These are phyloP conservation scores for Mechanitis mazaeus DNA, from an alignment of 2,888 invertebrate species.

Conservation along the genomic window DNA sequence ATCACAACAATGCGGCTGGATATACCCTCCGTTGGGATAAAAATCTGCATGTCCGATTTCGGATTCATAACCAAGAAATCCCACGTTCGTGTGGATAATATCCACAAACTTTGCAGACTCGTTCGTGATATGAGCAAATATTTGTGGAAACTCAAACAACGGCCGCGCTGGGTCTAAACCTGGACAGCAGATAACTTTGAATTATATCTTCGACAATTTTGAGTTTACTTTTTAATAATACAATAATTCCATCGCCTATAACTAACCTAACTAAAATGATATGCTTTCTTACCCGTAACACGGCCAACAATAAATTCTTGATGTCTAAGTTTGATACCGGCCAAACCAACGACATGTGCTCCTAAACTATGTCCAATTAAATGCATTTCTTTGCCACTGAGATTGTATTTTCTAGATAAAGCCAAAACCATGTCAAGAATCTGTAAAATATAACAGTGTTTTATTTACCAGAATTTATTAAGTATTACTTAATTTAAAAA, in stretches of 20 bases:
- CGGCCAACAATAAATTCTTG: slow-evolving; percentile 15
- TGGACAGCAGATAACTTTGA: slow-evolving; percentile 3
- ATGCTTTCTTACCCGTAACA: slow-evolving; percentile 18
- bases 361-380: slow-evolving; percentile 56
- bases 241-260: no score
- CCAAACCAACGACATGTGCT: slow-evolving; percentile 62
- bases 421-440: slow-evolving; percentile 17
- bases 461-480: background rate
- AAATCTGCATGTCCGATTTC: slow-evolving; percentile 23
- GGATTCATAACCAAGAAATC: slow-evolving; percentile 16
- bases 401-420: slow-evolving; percentile 13
- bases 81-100: slow-evolving; percentile 26
- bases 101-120: slow-evolving; percentile 25
- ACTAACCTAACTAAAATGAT: no score
- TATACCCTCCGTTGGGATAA: slow-evolving; percentile 22
- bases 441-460: slow-evolving; percentile 11
- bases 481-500: no score
- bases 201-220: background rate
- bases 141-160: slow-evolving; percentile 24
- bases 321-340: slow-evolving; percentile 42
- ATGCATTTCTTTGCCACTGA: slow-evolving; percentile 29
- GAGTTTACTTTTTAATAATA: background rate
- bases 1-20: slow-evolving; percentile 27
- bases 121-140: slow-evolving; percentile 15
- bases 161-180: slow-evolving; percentile 28